A percentile compares a stretch with the other conserved stretches of the same genome.
Conservation (phyloP, 2,797 vertebrate species). For the Smutsia temminckii region DNA sequence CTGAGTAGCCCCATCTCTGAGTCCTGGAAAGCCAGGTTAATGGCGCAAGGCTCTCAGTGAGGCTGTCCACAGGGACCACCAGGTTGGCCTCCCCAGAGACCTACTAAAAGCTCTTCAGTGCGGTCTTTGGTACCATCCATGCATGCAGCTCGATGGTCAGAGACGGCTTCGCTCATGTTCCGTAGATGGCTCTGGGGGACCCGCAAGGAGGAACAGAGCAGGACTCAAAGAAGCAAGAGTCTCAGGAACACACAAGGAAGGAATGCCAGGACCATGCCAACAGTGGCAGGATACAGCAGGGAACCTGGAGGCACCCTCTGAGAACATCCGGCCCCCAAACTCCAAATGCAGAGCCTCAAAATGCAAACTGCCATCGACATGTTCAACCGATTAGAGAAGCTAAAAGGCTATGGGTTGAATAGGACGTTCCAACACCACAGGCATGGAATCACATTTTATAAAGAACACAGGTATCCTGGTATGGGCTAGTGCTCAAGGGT, state of each 20-base stretch:
- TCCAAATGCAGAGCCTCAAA: not conserved
- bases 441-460: not conserved
- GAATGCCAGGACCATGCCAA: not conserved
- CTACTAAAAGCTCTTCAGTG: not conserved
- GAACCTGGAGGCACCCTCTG: fast-evolving
- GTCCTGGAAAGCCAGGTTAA: not conserved
- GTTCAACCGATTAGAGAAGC: not conserved
- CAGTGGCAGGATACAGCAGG: not conserved
- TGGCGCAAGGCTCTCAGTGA: not conserved
- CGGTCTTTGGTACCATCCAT: too few relatives aligned
- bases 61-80: not conserved
- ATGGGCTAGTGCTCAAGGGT: not conserved
- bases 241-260: not conserved
- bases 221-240: not conserved
- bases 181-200: not conserved
- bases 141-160: not conserved
- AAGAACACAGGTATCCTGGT: not conserved
- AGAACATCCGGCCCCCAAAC: not conserved
- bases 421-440: not conserved
- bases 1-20: not conserved
- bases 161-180: not conserved
- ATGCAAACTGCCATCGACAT: fast-evolving
- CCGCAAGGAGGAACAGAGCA: not conserved
- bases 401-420: not conserved
- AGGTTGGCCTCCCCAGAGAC: not conserved